phyloP scores from a whole-genome alignment of 2,888 invertebrate species.

The Eilema sororculum region DNA sequence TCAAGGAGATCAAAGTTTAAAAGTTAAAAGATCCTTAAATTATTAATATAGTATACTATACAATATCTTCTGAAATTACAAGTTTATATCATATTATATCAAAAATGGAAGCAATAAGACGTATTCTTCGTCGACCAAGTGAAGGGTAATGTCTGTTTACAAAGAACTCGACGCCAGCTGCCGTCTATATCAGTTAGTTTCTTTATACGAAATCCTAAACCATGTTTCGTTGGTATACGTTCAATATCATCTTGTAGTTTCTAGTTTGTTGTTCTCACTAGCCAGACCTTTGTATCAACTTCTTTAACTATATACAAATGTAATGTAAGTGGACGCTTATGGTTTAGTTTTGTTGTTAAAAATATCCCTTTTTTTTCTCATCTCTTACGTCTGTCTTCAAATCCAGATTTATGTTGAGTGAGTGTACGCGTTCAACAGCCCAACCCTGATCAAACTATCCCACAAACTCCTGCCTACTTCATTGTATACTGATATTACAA shows the following conservation, averaged over 20 bases:
- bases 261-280: not conserved
- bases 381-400: too few relatives aligned
- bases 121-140: constrained; percentile 22
- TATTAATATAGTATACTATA: not conserved
- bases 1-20: too few relatives aligned
- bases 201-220: constrained; percentile 26
- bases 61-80: not conserved
- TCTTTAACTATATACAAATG: not conserved
- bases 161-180: constrained; percentile 35
- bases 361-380: too few relatives aligned
- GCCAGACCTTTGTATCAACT: not conserved
- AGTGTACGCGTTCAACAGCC: too few relatives aligned
- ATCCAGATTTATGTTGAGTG: too few relatives aligned
- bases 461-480: too few relatives aligned
- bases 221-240: constrained; percentile 28
- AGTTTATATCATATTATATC: constrained; percentile 33
- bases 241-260: constrained; percentile 32
- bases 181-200: constrained; percentile 23
- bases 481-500: not conserved
- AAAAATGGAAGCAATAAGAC: constrained; percentile 18
- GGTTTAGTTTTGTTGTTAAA: not conserved
- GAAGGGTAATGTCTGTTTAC: constrained; percentile 44
- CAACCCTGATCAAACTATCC: too few relatives aligned
- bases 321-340: not conserved
- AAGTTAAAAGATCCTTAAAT: too few relatives aligned